Evolutionary conservation across 2,113 vertebrate species (phyloP).

Genomic region (Melanerpes formicivorus): DNA sequence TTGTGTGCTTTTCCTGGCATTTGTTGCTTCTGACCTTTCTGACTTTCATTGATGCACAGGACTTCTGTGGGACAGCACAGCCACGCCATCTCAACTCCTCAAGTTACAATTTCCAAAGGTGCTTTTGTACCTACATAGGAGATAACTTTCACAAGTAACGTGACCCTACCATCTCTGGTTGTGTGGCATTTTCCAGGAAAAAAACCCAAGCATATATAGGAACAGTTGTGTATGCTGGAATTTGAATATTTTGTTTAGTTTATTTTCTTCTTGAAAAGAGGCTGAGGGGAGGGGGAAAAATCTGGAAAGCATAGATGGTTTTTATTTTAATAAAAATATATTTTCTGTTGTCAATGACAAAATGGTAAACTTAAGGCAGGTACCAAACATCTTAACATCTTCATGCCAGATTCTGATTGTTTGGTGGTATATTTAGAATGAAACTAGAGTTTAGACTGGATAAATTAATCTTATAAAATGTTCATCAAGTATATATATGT

Average conservation of each 20-base stretch:
- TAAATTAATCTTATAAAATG: not conserved
- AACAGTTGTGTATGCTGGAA: not conserved
- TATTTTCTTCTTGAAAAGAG: not conserved
- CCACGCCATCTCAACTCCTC: not conserved
- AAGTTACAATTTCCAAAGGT: not conserved
- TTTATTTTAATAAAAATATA: not conserved
- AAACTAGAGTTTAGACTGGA: not conserved
- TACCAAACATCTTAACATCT: not conserved
- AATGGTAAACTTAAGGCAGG: not conserved
- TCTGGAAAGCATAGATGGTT: not conserved
- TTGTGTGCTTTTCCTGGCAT: not conserved
- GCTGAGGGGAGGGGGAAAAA: not conserved
- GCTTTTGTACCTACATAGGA: not conserved
- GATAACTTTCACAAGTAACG: accelerated
- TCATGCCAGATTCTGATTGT: not conserved
- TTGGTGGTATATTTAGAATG: not conserved
- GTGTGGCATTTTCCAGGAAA: not conserved
- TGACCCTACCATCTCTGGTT: not conserved
- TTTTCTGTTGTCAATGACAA: not conserved
- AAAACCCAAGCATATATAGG: not conserved
- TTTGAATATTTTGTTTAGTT: not conserved
- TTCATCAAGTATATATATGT: not conserved
- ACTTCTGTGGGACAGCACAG: not conserved
- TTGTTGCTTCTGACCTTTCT: not conserved
- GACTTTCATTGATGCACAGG: not conserved